Evolutionary conservation across 1,140 invertebrate species (phyloP).

Genomic region (Eurosta solidaginis): DNA sequence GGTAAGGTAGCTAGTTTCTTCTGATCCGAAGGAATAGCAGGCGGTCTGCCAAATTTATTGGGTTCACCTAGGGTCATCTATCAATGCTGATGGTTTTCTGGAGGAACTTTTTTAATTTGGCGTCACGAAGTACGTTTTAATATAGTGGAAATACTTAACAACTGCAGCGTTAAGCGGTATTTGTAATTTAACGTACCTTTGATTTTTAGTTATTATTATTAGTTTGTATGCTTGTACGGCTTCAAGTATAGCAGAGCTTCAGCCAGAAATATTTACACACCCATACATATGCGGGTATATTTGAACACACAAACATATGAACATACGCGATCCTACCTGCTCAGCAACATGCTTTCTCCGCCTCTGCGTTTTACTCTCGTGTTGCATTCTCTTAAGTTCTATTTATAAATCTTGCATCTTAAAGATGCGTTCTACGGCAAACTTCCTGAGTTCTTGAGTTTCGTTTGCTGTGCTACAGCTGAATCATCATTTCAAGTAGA

Average conservation of each 20-base stretch:
- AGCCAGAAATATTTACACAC: background rate
- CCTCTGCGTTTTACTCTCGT: background rate
- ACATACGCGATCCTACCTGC: background rate
- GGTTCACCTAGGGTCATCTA: too few species aligned
- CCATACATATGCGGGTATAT: background rate
- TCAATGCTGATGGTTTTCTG: too few species aligned
- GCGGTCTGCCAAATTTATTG: too few species aligned
- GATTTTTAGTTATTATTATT: too few species aligned
- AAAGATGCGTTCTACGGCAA: background rate
- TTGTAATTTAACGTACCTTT: background rate
- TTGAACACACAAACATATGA: background rate
- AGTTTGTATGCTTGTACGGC: background rate
- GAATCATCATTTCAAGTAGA: background rate
- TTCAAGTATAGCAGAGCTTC: background rate
- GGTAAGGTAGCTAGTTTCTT: too few species aligned
- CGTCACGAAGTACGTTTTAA: too few species aligned
- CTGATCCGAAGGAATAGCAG: too few species aligned
- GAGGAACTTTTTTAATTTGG: too few species aligned
- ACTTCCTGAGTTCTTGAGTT: background rate
- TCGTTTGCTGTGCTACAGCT: background rate
- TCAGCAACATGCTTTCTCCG: background rate
- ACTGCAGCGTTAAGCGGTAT: background rate
- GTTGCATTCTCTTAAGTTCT: background rate
- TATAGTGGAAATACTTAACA: background rate
- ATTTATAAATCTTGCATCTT: background rate